Percentiles rank a stretch among this genome's conserved stretches.
Evolutionary conservation across 2,797 vertebrate species (phyloP).

Genomic region (Crenuchus spilurus): DNA sequence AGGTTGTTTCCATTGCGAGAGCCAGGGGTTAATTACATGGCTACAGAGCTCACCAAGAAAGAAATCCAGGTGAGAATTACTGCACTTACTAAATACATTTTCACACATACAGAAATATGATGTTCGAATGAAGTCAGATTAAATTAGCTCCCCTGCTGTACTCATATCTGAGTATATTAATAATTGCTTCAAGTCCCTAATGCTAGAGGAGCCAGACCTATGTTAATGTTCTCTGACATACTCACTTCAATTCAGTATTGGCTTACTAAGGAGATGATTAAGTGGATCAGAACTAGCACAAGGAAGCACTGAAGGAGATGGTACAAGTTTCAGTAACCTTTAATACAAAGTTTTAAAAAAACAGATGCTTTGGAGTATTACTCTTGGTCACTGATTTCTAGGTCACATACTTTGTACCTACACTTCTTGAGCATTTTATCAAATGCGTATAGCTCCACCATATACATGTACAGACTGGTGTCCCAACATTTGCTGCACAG

Average conservation of each 20-base stretch:
- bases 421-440: too few relatives aligned
- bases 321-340: too few relatives aligned
- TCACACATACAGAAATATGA: not conserved
- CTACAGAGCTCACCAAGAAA: conserved; percentile 84
- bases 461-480: too few relatives aligned
- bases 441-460: too few relatives aligned
- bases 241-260: not conserved
- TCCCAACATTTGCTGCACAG: too few relatives aligned
- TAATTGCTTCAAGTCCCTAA: not conserved
- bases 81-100: not conserved
- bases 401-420: too few relatives aligned
- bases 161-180: not conserved
- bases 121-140: not conserved
- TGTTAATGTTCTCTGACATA: not conserved
- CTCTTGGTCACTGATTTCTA: too few relatives aligned
- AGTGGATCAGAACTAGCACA: too few relatives aligned
- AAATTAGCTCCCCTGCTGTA: not conserved
- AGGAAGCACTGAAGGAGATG: too few relatives aligned
- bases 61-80: conserved; percentile 86
- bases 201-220: not conserved
- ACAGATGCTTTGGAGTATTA: too few relatives aligned
- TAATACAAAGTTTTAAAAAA: too few relatives aligned
- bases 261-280: not conserved
- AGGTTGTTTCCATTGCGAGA: conserved; percentile 97
- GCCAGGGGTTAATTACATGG: conserved; percentile 92